Base-by-base conservation (phyloP, 2,888 invertebrate genomes). In the Dicyrtomina minuta region DNA sequence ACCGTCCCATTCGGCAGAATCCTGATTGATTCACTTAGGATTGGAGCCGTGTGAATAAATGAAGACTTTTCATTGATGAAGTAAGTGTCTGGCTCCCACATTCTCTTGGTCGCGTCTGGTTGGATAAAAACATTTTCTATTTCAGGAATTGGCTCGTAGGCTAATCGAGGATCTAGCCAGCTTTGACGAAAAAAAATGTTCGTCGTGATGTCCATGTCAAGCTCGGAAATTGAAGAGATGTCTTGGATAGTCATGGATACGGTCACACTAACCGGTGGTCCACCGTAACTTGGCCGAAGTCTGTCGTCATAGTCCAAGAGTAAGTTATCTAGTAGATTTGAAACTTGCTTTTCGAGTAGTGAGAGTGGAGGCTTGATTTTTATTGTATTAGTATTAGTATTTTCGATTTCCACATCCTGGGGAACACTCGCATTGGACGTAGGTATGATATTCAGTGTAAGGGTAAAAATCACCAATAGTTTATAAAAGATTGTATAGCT, bases 1-100 rank as follows among this genome's bases (percentile, higher is more conserved):
- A 77, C 66, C 6, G 33, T 58, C 12, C 77, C 77, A 46, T 75
- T 49, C 15, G 73, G 73, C 26, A 27, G 66, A 33, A 77, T 44
- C 8, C 74, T 58, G 0, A 73, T 71, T 62, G 71, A 77, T 13
- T 73, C 43, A 70, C 75, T 77, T 24, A 72, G 75, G 8, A 70
- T 26, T 2, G 53, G 53, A 8, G 22, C 24, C 2, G 5, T 27
- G 24, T 55, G 44, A 1, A 33, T 12, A 10, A 26, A 41, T 13
- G 55, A 41, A 10, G 66, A 24, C n/a, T 58, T 58, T 59, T 58
- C 33, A 12, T 49, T 17, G 12, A 46, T 44, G 49, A 66, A 58
- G 26, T 24, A 59, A n/a, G 59, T 66, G 22, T 66, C 58, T 0
- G 66, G 66, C 12, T n/a, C 39, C 66, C 66, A 66, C 10, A 49